Base-by-base conservation (phyloP, 2,888 invertebrate species). In the Protonemura montana region DNA sequence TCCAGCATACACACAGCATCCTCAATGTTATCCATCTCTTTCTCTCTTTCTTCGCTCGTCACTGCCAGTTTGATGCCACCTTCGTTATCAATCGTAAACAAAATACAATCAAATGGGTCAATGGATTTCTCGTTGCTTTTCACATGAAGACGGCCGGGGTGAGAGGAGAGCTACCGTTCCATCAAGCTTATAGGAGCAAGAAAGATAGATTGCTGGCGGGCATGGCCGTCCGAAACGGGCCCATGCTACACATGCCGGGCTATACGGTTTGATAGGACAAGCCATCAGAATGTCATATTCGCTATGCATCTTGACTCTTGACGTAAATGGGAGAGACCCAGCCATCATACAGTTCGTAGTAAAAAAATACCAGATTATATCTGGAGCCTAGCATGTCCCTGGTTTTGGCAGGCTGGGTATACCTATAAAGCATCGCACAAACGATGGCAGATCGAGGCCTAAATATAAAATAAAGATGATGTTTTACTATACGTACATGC, bases 81-180 rank as follows among this genome's bases (percentile, higher is more conserved):
- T 81, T 30, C 81, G 28, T 81, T 81, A 81, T 81, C 81, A 81
- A 28, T 81, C 81, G 81, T 81, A 81, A 81, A 81, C 81, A 81
- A 28, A 29, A 30, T 30, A 30, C 81, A 81, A 81, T 81, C 81
- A 81, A 29, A 28, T 81, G 81, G 78, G 81, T 81, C 81, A 81
- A 81, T 30, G 78, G 81, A 27, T 78, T 78, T 81, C 30, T 30
- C 28, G 29, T 28, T 29, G 30, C 10, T 28, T 30, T 81, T 59
- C 59, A 59, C 59, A 59, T 59, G 16, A 59, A 21, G 21, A 21
- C 16, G 13, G 59, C 59, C 13, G 13, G 41, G 13, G 21, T 21
- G 59, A 59, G 59, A 59, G 59, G 21, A 10, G 59, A 59, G 59
- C 13, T 10, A 59, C 59, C 59, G 59, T 59, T 59, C 59, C 59